Evolutionary conservation across 2,888 invertebrate species (phyloP).

Genomic region (Harpalus rubripes): DNA sequence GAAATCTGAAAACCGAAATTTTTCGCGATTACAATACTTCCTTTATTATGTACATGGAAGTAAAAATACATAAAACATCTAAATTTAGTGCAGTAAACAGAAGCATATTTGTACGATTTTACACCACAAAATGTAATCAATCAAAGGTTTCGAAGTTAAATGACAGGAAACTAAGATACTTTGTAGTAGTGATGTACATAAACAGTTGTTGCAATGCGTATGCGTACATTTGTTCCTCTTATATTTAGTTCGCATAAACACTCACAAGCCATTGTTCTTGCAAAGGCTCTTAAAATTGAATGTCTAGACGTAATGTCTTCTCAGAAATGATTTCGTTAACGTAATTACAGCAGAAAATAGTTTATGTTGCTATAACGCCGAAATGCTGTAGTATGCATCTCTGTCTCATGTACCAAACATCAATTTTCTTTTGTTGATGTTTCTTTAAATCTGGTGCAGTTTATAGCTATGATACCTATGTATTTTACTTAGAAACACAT

Average conservation of each 20-base stretch:
- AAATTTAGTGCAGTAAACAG: background rate
- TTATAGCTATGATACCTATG: too few species aligned
- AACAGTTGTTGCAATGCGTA: conserved; percentile 7
- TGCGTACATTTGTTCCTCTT: conserved; percentile 8
- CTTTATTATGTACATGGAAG: too few species aligned
- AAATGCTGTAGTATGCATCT: too few species aligned
- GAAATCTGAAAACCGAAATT: too few species aligned
- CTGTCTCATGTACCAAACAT: too few species aligned
- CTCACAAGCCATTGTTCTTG: conserved; percentile 19
- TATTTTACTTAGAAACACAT: too few species aligned
- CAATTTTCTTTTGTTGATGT: too few species aligned
- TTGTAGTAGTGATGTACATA: conserved; percentile 1
- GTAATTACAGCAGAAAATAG: background rate
- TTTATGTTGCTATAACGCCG: too few species aligned
- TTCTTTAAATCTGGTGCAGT: too few species aligned
- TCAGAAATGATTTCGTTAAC: conserved; percentile 10
- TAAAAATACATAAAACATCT: background rate
- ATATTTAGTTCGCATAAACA: conserved; percentile 12
- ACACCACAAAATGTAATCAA: conserved; percentile 30
- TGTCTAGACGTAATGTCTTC: conserved; percentile 41
- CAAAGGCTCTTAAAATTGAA: conserved; percentile 28
- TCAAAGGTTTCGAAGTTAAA: conserved; percentile 3
- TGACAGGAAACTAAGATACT: background rate
- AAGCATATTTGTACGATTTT: background rate
- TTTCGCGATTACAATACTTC: too few species aligned